phyloP scores from a whole-genome alignment of 1,140 invertebrate species.

The Drosophila murphyi region DNA sequence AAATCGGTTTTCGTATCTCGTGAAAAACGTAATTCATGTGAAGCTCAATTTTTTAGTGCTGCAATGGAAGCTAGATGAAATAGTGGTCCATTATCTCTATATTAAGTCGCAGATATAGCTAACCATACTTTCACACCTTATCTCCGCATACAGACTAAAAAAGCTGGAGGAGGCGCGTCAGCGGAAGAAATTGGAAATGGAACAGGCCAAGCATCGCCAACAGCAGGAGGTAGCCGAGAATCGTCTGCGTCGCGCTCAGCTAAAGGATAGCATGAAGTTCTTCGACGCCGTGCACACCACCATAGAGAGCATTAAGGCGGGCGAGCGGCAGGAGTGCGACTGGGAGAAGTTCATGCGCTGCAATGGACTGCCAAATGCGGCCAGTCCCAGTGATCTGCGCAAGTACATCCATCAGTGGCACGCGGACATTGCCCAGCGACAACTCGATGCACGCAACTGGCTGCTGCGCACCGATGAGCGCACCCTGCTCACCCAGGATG shows the following conservation, averaged over 20 bases:
- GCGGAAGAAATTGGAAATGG: conserved; percentile 79
- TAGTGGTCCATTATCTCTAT: too few relatives aligned
- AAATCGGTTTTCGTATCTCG: too few relatives aligned
- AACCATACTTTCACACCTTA: background rate
- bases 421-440: conserved; percentile 84
- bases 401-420: conserved; percentile 88
- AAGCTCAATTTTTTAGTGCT: too few relatives aligned
- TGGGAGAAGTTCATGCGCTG: conserved; percentile 88
- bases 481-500: conserved; percentile 80
- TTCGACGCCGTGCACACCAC: conserved; percentile 63
- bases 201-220: conserved; percentile 77
- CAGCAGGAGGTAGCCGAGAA: conserved; percentile 81
- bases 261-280: conserved; percentile 75
- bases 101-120: too few relatives aligned
- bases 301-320: conserved; percentile 72
- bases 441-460: conserved; percentile 84
- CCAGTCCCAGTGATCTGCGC: conserved; percentile 86
- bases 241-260: conserved; percentile 62
- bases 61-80: too few relatives aligned
- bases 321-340: conserved; percentile 79
- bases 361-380: conserved; percentile 88
- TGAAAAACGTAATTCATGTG: too few relatives aligned
- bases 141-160: conserved; percentile 51
- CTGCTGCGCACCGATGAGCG: conserved; percentile 82
- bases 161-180: conserved; percentile 82